Evolutionary conservation across 2,113 vertebrate genomes (phyloP), one percentile per base, ranked within the genome.

Genomic region (Triplophysa siluroides): DNA sequence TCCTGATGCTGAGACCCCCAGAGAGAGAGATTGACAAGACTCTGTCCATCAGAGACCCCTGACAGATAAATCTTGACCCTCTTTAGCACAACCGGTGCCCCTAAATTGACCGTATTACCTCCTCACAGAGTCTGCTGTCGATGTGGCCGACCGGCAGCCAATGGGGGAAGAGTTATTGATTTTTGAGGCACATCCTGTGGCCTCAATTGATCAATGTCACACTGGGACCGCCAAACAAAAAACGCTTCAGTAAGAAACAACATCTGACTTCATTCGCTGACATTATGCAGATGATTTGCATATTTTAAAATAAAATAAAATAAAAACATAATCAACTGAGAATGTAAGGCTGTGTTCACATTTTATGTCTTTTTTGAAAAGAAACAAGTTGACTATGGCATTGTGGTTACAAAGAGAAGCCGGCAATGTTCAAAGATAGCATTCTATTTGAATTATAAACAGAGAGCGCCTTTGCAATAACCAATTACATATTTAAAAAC

Each of bases 201-300:
- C 56, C 47, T 80, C 45, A 64, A 78, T 84, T n/a, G 75, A 84
- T 81, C 26, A n/a, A 29, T 76, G 58, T 58, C 26, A 47, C 26
- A 33, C 45, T 1, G 23, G 62, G 45, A 71, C 41, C 14, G 62
- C 19, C 33, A n/a, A 80, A 26, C 24, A 13, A 29, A 29, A 29
- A 29, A 29, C 63, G 5, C 43, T 45, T 12, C 43, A 45, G 8
- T 11, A 2, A 12, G 43, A 45, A 45, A 45, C 6, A 45, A 12
- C 9, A 12, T 12, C 11, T 3, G 43, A 45, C 9, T 12, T 45
- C 11, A 3, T 45, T 45, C 10, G 10, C 11, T 38, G 7, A 38
- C 33, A 1, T 38, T 38, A 38, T 38, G 8, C 33, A 38, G 33
- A 38, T 38, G 33, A 38, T 38, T 7, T 38, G 33, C 33, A 38